A percentile compares a stretch with the other conserved stretches of the same genome.
Conservation (phyloP, 1,140 invertebrate genomes). For the Bombus affinis region DNA sequence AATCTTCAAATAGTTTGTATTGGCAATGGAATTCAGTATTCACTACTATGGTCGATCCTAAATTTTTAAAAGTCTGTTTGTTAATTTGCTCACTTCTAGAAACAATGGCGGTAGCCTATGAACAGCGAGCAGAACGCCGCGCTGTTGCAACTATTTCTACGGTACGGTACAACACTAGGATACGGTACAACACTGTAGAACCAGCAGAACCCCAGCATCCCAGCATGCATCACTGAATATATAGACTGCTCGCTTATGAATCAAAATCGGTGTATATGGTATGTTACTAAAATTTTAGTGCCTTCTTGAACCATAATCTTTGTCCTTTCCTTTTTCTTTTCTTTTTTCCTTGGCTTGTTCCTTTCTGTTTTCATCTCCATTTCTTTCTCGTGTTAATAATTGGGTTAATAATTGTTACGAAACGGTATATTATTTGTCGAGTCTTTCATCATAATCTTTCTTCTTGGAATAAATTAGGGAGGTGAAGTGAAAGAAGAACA, state of each 20-base stretch:
- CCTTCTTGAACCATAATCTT: neutral
- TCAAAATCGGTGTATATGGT: neutral
- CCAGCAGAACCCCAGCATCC: neutral
- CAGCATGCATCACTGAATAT: constrained; percentile 2
- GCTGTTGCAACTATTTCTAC: constrained; percentile 9
- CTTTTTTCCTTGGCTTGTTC: neutral
- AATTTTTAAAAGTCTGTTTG: neutral
- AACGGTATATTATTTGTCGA: neutral
- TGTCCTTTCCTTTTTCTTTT: neutral
- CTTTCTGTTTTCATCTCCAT: neutral
- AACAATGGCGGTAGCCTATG: constrained; percentile 45
- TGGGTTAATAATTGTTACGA: neutral
- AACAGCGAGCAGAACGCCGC: constrained; percentile 15
- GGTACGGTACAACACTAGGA: neutral
- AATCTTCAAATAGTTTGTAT: neutral
- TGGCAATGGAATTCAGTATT: neutral
- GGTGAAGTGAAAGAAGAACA: neutral
- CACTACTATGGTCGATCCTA: neutral
- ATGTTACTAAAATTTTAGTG: neutral
- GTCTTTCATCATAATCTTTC: neutral
- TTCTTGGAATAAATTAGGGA: neutral
- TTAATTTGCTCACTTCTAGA: constrained; percentile 11
- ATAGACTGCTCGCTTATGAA: neutral
- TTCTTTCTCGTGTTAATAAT: neutral
- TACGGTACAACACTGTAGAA: constrained; percentile 11